Percentiles rank a stretch among this genome's conserved stretches.
Conservation (phyloP, 1,140 invertebrate genomes). For the Acromyrmex echinatior region DNA sequence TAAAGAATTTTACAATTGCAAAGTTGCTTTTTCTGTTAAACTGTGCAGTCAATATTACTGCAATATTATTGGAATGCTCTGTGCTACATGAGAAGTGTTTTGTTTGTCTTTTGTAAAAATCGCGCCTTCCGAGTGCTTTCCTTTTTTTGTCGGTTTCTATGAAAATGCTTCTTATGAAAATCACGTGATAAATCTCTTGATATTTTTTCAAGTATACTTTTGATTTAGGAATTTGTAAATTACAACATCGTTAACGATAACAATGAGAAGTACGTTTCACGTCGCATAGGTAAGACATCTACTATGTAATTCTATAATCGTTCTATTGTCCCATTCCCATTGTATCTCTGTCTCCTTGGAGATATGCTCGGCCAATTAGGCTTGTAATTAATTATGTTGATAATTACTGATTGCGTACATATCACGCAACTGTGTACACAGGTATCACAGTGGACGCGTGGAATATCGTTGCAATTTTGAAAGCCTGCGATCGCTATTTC, state of each 20-base stretch:
- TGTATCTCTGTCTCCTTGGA: constrained; percentile 48
- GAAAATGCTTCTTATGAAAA: no score
- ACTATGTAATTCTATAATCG: constrained; percentile 49
- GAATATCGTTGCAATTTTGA: constrained; percentile 10
- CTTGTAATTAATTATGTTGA: constrained; percentile 53
- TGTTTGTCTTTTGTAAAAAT: background rate
- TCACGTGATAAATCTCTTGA: background rate
- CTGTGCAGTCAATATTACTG: no score
- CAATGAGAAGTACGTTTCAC: constrained; percentile 3
- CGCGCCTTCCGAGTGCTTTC: no score
- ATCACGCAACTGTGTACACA: background rate
- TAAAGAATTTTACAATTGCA: no score
- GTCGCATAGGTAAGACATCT: constrained; percentile 14
- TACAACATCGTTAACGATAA: constrained; percentile 30
- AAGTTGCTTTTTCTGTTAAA: no score
- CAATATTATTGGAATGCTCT: no score
- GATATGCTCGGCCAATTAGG: constrained; percentile 43
- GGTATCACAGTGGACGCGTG: background rate
- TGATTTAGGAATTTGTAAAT: background rate
- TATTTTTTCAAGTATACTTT: background rate
- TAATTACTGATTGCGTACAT: constrained; percentile 43
- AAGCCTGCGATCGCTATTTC: background rate
- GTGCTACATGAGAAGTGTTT: constrained; percentile 15
- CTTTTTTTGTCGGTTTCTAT: no score
- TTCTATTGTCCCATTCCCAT: constrained; percentile 35